A percentile compares a stretch with the other conserved stretches of the same genome.
Evolutionary conservation across 2,113 vertebrate genomes (phyloP).

Genomic region (Leiothrix lutea): DNA sequence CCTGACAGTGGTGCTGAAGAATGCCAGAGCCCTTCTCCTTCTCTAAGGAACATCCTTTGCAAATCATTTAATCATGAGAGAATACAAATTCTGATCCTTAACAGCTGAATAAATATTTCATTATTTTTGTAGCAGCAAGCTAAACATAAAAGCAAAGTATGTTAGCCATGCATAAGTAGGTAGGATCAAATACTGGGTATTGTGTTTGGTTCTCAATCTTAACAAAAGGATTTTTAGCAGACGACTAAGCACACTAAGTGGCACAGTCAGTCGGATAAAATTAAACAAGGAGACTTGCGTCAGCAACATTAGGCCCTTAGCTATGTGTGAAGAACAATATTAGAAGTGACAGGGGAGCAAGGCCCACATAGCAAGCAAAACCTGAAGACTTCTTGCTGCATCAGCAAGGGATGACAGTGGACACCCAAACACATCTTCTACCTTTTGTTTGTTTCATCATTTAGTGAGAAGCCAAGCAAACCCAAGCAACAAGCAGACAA

Average conservation of each 20-base stretch:
- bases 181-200: not conserved
- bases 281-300: not conserved
- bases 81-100: not conserved
- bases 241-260: constrained; percentile 20
- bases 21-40: not conserved
- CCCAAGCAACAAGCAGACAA: not conserved
- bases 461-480: not conserved
- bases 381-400: not conserved
- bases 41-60: not conserved
- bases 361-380: not conserved
- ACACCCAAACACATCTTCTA: not conserved
- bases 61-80: not conserved
- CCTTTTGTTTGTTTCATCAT: not conserved
- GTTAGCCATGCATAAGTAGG: constrained; percentile 9
- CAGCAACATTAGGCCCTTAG: constrained; percentile 13
- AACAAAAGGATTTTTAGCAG: constrained; percentile 49
- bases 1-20: not conserved
- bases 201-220: not conserved
- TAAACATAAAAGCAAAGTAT: constrained; percentile 17
- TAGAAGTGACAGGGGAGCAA: not conserved
- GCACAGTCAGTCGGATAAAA: not conserved
- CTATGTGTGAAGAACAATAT: not conserved
- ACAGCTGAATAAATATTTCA: constrained; percentile 38
- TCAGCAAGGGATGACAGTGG: not conserved
- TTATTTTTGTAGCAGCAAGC: not conserved